A percentile compares a stretch with the other conserved stretches of the same genome.
Conservation (phyloP, 2,888 invertebrate species). For the Mamestra brassicae region DNA sequence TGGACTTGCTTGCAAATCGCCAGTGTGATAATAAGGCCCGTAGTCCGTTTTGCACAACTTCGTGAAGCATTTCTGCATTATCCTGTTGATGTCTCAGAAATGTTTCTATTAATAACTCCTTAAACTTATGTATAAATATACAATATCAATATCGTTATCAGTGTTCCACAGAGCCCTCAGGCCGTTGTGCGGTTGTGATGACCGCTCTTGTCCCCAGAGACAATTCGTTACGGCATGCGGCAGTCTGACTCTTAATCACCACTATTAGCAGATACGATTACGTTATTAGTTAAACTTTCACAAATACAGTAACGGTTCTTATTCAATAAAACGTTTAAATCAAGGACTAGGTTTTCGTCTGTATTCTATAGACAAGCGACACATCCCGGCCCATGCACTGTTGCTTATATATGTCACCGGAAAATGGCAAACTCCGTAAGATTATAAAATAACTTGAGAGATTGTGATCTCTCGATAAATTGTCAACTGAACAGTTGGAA, state of each 20-base stretch:
- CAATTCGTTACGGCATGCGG: slow-evolving; percentile 20
- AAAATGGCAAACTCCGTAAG: too few species aligned
- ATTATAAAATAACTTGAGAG: too few species aligned
- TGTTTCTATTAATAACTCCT: slow-evolving; percentile 3
- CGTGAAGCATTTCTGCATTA: neutral
- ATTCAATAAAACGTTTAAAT: too few species aligned
- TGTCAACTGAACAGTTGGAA: too few species aligned
- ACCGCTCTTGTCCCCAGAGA: slow-evolving; percentile 1
- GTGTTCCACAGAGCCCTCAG: neutral
- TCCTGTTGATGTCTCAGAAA: neutral
- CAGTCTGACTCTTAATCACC: neutral
- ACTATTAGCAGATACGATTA: slow-evolving; percentile 4
- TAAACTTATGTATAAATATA: neutral
- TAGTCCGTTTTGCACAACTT: neutral
- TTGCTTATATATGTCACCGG: too few species aligned
- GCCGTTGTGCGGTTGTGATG: neutral
- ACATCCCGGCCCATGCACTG: too few species aligned
- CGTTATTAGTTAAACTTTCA: neutral
- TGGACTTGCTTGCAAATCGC: too few species aligned
- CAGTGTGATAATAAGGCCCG: too few species aligned
- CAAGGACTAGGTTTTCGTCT: too few species aligned
- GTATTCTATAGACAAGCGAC: too few species aligned
- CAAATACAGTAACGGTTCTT: too few species aligned
- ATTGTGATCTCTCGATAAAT: too few species aligned
- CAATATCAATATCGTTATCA: slow-evolving; percentile 2